Base-by-base conservation (phyloP, 2,888 invertebrate genomes). In the Theretra japonica region DNA sequence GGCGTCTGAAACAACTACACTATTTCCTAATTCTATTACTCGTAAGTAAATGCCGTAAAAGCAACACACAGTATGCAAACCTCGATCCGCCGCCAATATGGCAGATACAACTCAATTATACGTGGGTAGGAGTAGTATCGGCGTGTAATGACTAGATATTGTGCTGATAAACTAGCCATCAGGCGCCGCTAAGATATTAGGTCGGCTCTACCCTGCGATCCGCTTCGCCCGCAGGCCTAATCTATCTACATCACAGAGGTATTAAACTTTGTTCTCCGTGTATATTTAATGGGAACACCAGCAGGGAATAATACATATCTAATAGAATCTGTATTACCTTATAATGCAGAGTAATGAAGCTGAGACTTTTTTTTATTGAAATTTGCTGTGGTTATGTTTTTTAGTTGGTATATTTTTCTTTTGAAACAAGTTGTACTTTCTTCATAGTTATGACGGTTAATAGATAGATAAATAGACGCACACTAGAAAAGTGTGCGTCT, bases 161-260 rank as follows among this genome's bases (percentile, higher is more conserved):
- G 65, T 65, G 65, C 48, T 41, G 48, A 65, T 65, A 65, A 65
- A 65, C 65, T 65, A 65, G 23, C 65, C 65, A 65, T 65, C 65
- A 65, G 23, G 17, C 41, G 65, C 65, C 65, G 17, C 23, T 23
- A 48, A 48, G 65, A 65, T 48, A 65, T 65, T 65, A 65, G 23
- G 65, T 65, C 48, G 65, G 65, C 65, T 23, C 48, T 23, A 65
- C 65, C 65, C 41, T 48, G 48, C 48, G 41, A 48, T 48, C 21
- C 48, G 41, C 48, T 65, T 21, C 8, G 65, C 65, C 65, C 48
- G 65, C 41, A 48, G 48, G 65, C 65, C 48, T 62, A 60, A 60
- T 65, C 41, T 65, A 41, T 65, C 41, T 48, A 65, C 41, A 65
- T 48, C 41, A 65, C 48, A 65, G 41, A 48, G 41, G 48, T 65